Base-by-base conservation (phyloP, 2,113 vertebrate genomes). In the Cheilinus undulatus region DNA sequence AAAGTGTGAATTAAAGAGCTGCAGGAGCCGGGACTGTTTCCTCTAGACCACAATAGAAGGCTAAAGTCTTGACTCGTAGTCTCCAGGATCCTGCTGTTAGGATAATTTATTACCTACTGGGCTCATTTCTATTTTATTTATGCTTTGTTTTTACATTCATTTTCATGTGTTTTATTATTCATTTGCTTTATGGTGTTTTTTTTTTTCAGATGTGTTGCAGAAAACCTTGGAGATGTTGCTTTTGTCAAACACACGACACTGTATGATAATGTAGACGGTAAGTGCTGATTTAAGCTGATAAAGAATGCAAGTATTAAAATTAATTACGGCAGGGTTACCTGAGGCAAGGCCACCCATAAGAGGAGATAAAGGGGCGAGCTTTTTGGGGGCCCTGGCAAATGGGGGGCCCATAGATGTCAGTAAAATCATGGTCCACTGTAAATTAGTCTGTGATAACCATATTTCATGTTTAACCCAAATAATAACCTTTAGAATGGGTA, bases 181-280 rank as follows among this genome's bases (percentile, higher is more conserved):
- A 5, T 14, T 32, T 53, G 6, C 27, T 51, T 40, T 5, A 17
- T 17, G 8, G 32, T 34, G 32, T 34, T 34, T 34, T 66, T 73
- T 49, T 66, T 10, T 75, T 71, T 15, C 78, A 95, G 94, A 75
- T 95, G 94, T 73, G 94, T 95, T 38, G 94, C 92, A 2, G 94
- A 95, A 76, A 95, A 95, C 82, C 92, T 95, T 0, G 94, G 94
- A 0, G 93, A 95, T 11, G 92, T 95, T 69, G 94, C 93, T 6
- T 95, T 95, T 42, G 89, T 95, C 63, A 95, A 95, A 76, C 93
- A 95, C 91, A 92, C 92, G 0, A 95, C 93, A 0, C 56, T 95
- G 62, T 94, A 90, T 56, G 93, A 94, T 53, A 95, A 94, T 77
- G 30, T 87, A 66, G 90, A 94, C 2, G 94, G 94, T 95, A 46